Base-by-base conservation (phyloP, 1,140 invertebrate species). In the Drosophila setifemur region DNA sequence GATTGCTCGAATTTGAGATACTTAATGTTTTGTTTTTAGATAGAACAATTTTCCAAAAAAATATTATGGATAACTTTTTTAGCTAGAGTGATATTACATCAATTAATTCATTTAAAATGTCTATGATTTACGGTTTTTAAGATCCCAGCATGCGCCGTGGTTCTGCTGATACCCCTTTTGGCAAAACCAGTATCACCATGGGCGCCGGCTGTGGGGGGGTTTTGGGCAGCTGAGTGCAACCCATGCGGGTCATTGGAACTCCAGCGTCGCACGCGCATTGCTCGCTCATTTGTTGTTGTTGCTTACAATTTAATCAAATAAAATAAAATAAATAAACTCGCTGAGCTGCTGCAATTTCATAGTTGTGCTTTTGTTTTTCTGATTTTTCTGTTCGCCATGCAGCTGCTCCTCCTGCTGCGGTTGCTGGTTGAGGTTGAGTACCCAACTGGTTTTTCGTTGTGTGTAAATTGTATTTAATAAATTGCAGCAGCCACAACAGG, bases 191-290 rank as follows among this genome's bases (percentile, higher is more conserved):
- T 48, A 45, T 55, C 11, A 5, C 19, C 29, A 11, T 21, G 11
- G 21, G 49, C 0, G 18, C 6, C 12, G 50, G n/a, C 11, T 11
- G 21, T 5, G 18, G 16, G 31, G 33, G 19, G 21, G 14, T 3
- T 21, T 42, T 40, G 43, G 28, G 35, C 23, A 21, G 11, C n/a
- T 6, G 14, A 12, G 58, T 29, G 66, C 31, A 29, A 50, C 28
- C 40, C 75, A 86, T 86, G 81, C 81, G 81, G 81, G 81, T 86
- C 81, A 86, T 86, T 86, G 81, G 81, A 76, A 76, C 82, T 71
- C 72, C 45, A 60, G 57, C 71, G 81, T 86, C 81, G 82, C 81
- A 86, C 81, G 81, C 81, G 87, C 72, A 86, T 85, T 75, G 58
- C 49, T 48, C 44, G 54, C 60, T 64, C 57, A 64, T 64, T 64